Base-by-base conservation (phyloP, 2,888 invertebrate genomes). In the Lamproptera curius region DNA sequence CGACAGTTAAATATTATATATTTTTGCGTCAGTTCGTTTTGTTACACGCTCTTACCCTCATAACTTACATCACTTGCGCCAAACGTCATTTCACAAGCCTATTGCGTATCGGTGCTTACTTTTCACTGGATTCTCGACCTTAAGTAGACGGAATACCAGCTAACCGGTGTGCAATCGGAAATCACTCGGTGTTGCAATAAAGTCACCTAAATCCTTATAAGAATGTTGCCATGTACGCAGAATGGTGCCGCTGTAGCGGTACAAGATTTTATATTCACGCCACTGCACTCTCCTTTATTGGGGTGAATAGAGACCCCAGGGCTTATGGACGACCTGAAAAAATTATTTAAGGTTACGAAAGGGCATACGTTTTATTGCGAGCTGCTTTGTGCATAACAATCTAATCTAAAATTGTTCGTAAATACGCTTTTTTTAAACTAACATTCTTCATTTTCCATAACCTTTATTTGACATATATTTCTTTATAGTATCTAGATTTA, bases 31-130 rank as follows among this genome's bases (percentile, higher is more conserved):
- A 10, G 13, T 34, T 34, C 34, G 16, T 23, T 9, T 9, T 46
- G 16, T 26, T 26, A 10, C 17, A 16, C 10, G 13, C 16, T 13
- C 9, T 11, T 26, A 40, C 38, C 41, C n/a, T 40, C 16, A 23
- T 2, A 6, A n/a, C 13, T 31, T 44, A 23, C 35, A 49, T 37
- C 33, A 36, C 55, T 58, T 58, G 47, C 44, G 51, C 58, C 50
- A 54, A 46, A 50, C 46, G 26, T 17, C 33, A 39, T 69, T 57
- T 59, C 38, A 61, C 56, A 70, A 73, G 15, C 55, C 57, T 51
- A 59, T 58, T 61, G 67, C 66, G 67, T 67, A 66, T 59, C 65
- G 64, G 65, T 64, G 67, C 57, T 39, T 37, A 47, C 50, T 52
- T 55, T 43, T 36, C 16, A 45, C 16, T 14, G 11, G 34, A 61